Base-by-base conservation (phyloP, 2,888 invertebrate genomes). In the Mesorhabditis belari region DNA sequence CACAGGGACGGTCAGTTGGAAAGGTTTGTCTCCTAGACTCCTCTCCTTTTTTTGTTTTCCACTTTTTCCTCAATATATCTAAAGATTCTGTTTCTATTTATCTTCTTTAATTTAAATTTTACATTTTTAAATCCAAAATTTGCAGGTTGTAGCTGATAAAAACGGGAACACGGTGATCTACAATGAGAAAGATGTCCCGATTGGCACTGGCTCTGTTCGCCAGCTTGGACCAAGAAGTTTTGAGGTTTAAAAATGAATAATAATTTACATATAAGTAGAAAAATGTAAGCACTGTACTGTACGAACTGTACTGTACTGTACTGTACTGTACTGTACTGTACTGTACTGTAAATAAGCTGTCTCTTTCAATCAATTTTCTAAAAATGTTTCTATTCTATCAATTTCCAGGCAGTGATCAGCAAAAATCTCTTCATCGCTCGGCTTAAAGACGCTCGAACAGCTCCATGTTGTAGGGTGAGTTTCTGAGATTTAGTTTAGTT, bases 131-230 rank as follows among this genome's bases (percentile, higher is more conserved):
- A 49, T 17, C 28, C 23, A 28, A 26, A 12, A 25, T 6, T 5
- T 57, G 23, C 6, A 61, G 62, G 78, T 79, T 0, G 79, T 79
- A 4, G 79, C 79, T 4, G 79, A 79, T 62, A 80, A 79, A 61
- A 78, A 71, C 57, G 79, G 79, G 54, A 80, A 79, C 63, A 80
- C 79, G 0, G 74, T 79, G 5, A 76, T 79, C 57, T 79, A 80
- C 69, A 79, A 79, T 65, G 79, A 76, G 57, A 77, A 74, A 57
- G 77, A 77, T 65, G 79, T 79, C 21, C 79, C 79, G n/a, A 79
- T 79, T 44, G 79, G 77, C 44, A 77, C 79, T 3, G 79, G 79
- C 35, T 63, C 74, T 0, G 77, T 79, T 5, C 67, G 70, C 5
- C 75, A 79, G 61, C 61, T 72, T 26, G 70, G 68, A 44, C 74